These are phyloP conservation scores for Eutrigla gurnardus DNA, from an alignment of 2,797 vertebrate genomes.

Conservation along the genomic window DNA sequence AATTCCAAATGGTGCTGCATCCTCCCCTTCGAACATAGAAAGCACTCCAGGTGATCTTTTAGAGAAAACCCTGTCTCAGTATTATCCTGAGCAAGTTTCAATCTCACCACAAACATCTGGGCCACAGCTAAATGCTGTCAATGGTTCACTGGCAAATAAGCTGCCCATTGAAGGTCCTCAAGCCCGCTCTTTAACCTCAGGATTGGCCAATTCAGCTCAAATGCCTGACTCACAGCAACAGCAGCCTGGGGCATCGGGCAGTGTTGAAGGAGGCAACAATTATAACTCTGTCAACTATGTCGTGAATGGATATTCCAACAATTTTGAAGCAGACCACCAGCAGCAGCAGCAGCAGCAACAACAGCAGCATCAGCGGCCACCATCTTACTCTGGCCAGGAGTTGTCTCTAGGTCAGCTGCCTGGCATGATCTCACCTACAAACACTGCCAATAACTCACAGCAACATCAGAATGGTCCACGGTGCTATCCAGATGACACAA, in stretches of 20 bases:
- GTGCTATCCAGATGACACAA: slow-evolving; percentile 80
- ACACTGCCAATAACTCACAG: slow-evolving; percentile 79
- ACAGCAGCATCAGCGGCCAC: slow-evolving; percentile 72
- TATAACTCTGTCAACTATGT: slow-evolving; percentile 81
- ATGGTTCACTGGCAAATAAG: slow-evolving; percentile 85
- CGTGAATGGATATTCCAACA: slow-evolving; percentile 85
- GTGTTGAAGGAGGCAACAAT: slow-evolving; percentile 80
- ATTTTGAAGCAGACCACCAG: slow-evolving; percentile 82
- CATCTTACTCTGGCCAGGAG: slow-evolving; percentile 72
- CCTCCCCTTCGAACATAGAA: slow-evolving; percentile 90
- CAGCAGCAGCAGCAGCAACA: slow-evolving; percentile 69
- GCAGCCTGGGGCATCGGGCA: slow-evolving; percentile 75
- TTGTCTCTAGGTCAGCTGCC: slow-evolving; percentile 75
- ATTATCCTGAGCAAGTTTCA: slow-evolving; percentile 92
- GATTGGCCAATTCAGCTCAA: slow-evolving; percentile 87
- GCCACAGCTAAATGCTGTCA: slow-evolving; percentile 88
- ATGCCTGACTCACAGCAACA: slow-evolving; percentile 88
- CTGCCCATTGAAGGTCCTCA: slow-evolving; percentile 83
- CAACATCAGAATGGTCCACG: slow-evolving; percentile 81
- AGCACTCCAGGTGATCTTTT: slow-evolving; percentile 89
- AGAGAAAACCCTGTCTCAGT: slow-evolving; percentile 93
- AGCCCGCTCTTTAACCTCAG: slow-evolving; percentile 91
- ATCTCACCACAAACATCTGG: slow-evolving; percentile 90
- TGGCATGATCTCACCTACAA: slow-evolving; percentile 80
- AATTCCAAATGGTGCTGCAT: slow-evolving; percentile 93